phyloP scores from a whole-genome alignment of 2,888 invertebrate genomes.

The Diplolepis rosae region DNA sequence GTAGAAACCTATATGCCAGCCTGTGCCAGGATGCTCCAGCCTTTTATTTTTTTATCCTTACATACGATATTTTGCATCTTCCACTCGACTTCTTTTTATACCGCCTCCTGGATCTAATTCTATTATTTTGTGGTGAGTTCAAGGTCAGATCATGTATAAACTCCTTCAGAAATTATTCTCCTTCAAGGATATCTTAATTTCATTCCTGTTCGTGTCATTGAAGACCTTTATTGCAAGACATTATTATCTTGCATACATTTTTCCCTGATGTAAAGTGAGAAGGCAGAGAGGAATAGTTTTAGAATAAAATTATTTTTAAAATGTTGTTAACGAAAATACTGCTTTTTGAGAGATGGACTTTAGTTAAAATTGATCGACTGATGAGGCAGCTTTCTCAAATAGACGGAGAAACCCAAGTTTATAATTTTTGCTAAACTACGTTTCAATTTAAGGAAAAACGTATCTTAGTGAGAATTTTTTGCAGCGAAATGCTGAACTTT shows the following conservation, averaged over 20 bases:
- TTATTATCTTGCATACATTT: not conserved
- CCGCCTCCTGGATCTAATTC: constrained; percentile 12
- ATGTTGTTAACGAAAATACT: no score
- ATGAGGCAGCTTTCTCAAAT: no score
- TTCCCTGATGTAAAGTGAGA: not conserved
- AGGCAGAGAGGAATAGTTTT: no score
- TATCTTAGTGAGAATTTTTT: no score
- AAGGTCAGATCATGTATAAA: not conserved
- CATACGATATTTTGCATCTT: constrained; percentile 33
- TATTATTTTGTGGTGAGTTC: constrained; percentile 23
- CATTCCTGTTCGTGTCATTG: constrained; percentile 9
- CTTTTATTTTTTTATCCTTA: constrained; percentile 44
- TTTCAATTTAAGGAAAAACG: no score
- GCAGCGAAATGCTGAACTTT: no score
- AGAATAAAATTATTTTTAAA: no score
- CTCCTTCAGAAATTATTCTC: not conserved
- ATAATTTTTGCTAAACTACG: no score
- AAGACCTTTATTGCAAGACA: constrained; percentile 16
- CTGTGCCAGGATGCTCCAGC: constrained; percentile 56
- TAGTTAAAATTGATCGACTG: no score
- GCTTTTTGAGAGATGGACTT: no score
- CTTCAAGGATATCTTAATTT: constrained; percentile 9
- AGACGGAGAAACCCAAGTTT: no score
- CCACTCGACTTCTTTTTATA: constrained; percentile 37
- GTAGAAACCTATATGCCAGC: constrained; percentile 64